Percentiles rank a stretch among this genome's conserved stretches.
Evolutionary conservation across 2,797 vertebrate genomes (phyloP).

Genomic region (Sciurus carolinensis): DNA sequence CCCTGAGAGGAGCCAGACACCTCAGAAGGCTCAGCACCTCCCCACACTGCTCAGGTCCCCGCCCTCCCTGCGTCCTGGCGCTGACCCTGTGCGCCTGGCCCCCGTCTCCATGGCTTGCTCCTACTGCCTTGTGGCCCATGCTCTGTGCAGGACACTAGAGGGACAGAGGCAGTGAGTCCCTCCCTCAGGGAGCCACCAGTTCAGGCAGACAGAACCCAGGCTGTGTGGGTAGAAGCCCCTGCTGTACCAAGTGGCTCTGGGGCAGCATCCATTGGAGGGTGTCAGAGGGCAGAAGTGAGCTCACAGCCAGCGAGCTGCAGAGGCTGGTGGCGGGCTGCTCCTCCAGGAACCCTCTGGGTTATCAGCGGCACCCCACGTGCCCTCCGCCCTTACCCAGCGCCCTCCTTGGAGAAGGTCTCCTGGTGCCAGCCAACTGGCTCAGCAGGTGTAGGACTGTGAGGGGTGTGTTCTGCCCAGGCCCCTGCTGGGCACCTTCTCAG

Average conservation of each 20-base stretch:
- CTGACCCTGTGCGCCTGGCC: not conserved
- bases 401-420: not conserved
- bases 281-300: not conserved
- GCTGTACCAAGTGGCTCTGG: not conserved
- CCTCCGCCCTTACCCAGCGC: not conserved
- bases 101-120: not conserved
- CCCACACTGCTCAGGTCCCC: not conserved
- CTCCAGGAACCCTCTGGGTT: not conserved
- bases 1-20: not conserved
- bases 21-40: not conserved
- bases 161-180: too few species aligned
- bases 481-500: not conserved
- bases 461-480: accelerated
- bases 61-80: not conserved
- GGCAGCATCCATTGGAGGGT: not conserved
- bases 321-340: not conserved
- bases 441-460: not conserved
- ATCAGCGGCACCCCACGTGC: not conserved
- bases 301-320: accelerated
- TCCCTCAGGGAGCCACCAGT: not conserved
- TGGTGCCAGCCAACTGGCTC: not conserved
- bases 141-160: not conserved
- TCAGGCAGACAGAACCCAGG: not conserved
- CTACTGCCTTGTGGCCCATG: not conserved
- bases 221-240: not conserved